Conservation (phyloP, 2,888 invertebrate species). For the Ormyrus nitidulus region DNA sequence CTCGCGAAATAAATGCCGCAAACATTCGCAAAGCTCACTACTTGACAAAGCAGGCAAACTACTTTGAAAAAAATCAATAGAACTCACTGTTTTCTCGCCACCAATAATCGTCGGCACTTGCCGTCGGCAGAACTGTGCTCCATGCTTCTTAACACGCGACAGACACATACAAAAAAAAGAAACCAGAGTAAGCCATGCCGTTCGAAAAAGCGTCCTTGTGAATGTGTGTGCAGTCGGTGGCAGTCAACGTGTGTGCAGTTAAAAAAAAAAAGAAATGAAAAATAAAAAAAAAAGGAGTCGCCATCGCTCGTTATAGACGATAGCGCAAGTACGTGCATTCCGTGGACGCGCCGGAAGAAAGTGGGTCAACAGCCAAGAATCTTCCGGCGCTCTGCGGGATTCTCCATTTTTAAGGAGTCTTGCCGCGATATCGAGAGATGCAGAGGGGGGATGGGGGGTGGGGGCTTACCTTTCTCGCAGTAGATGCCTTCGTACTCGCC, state of each 20-base stretch:
- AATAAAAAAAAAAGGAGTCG: too few relatives aligned
- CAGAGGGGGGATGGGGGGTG: too few relatives aligned
- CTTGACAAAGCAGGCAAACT: neutral
- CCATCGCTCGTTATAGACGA: neutral
- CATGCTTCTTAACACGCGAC: constrained; percentile 73
- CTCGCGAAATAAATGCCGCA: too few relatives aligned
- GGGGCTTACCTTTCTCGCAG: constrained; percentile 91
- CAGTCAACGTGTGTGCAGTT: too few relatives aligned
- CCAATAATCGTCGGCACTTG: constrained; percentile 74
- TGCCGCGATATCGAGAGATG: neutral
- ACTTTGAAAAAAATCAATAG: neutral
- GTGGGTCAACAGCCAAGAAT: constrained; percentile 60
- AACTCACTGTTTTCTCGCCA: constrained; percentile 74
- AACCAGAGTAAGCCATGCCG: constrained; percentile 9
- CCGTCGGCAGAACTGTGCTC: constrained; percentile 74
- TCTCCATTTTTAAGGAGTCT: constrained; percentile 49
- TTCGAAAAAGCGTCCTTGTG: neutral
- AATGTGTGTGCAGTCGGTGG: too few relatives aligned
- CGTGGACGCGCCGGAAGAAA: constrained; percentile 48
- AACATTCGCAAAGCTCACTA: too few relatives aligned
- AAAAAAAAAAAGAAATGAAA: too few relatives aligned
- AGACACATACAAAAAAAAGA: constrained; percentile 55
- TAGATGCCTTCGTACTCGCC: constrained; percentile 95
- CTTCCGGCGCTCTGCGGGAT: constrained; percentile 26
- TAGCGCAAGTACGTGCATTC: constrained; percentile 16